Base-by-base conservation (phyloP, 2,888 invertebrate species). In the Scaptomyza reducta region DNA sequence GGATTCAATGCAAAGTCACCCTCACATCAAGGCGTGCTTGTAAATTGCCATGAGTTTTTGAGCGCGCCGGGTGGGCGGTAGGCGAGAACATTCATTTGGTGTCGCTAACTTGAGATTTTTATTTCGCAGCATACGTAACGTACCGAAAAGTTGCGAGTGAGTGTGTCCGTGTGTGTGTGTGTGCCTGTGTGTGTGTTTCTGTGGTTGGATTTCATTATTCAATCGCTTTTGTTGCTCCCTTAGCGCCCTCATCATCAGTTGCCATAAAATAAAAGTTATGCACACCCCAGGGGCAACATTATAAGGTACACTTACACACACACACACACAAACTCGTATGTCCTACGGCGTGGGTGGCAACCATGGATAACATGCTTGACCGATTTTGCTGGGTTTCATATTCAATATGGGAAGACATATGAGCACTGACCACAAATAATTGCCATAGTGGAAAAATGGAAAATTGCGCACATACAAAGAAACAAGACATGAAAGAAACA, bases 251-350 rank as follows among this genome's bases (percentile, higher is more conserved):
- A 82, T 88, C 87, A 87, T 77, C 83, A 69, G 82, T 73, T 64
- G 77, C 80, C 86, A 89, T 88, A 84, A 88, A 89, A 89, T 89
- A 89, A 88, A 89, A 88, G 81, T 89, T 87, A 86, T 82, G 79
- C 79, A 81, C 80, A 86, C 87, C 88, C 88, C 71, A 56, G 82
- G 79, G 88, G 74, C 80, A 72, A 79, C 77, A 82, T 85, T 77
- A 71, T 70, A 61, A 49, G 56, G 11, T 57, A 60, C 41, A 63
- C 54, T 56, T 47, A 41, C 58, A 25, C 53, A 25, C 46, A 41
- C 50, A 11, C 18, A 18, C 44, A 46, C 16, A 49, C 13, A 44
- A 56, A 29, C 42, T 47, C 29, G 49, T 35, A 46, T 16, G 14
- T 47, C 33, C 25, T 55, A 25, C 49, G 67, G 67, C 64, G 44